Evolutionary conservation across 2,113 vertebrate species (phyloP).

Genomic region (Ahaetulla prasina): DNA sequence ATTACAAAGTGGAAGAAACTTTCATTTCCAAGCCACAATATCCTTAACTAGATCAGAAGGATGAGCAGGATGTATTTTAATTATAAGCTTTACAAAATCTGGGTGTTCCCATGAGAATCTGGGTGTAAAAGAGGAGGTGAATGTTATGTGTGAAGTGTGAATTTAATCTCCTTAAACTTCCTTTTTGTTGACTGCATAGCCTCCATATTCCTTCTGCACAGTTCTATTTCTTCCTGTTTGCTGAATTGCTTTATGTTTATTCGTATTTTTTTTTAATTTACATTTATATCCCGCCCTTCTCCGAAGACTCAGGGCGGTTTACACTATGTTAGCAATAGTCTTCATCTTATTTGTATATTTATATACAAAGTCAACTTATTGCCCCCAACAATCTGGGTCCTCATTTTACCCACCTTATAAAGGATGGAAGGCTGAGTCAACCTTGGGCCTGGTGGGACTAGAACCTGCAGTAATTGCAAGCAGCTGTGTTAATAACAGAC

Average conservation of each 20-base stretch:
- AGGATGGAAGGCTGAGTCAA: no score
- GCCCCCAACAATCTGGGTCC: no score
- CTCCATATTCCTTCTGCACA: background rate
- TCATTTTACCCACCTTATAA: no score
- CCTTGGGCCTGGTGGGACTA: no score
- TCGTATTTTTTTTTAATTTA: no score
- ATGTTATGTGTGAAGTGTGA: background rate
- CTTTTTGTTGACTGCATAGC: background rate
- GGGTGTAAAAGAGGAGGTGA: background rate
- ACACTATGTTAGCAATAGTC: no score
- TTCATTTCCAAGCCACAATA: background rate
- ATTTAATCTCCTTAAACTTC: background rate
- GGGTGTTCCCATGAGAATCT: background rate
- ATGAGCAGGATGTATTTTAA: background rate
- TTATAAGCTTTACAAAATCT: background rate
- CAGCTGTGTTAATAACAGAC: no score
- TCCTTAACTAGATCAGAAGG: background rate
- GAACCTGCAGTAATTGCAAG: no score
- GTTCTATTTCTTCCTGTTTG: background rate
- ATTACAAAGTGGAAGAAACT: background rate
- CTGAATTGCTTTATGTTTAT: background rate
- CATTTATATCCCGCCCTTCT: no score
- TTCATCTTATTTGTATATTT: no score
- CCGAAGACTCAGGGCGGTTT: no score
- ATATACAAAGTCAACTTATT: no score